These are phyloP conservation scores for Tetranychus piercei DNA, from an alignment of 2,888 invertebrate genomes.

Conservation along the genomic window DNA sequence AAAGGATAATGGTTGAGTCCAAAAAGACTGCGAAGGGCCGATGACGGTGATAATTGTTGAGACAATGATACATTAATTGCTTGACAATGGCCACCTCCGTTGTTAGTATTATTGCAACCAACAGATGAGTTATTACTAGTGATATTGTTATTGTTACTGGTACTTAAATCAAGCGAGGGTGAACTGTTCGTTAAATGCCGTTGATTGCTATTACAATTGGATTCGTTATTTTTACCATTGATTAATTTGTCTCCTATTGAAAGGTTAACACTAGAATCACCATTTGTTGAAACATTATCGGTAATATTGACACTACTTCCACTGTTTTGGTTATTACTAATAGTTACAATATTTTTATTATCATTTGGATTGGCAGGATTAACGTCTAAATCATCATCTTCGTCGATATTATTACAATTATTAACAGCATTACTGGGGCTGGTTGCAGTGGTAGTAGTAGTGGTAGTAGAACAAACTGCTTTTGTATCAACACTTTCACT, in stretches of 20 bases:
- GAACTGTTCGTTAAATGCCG: too few relatives aligned
- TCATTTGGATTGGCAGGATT: neutral
- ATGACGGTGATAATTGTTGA: neutral
- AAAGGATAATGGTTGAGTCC: neutral
- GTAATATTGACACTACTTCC: neutral
- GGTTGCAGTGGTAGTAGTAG: neutral
- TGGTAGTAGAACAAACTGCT: neutral
- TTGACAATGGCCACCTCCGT: too few relatives aligned
- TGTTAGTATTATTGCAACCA: too few relatives aligned
- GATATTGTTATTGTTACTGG: neutral
- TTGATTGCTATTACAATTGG: too few relatives aligned
- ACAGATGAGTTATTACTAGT: neutral
- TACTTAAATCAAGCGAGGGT: neutral
- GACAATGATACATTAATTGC: neutral
- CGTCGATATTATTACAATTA: neutral
- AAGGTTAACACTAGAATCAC: neutral
- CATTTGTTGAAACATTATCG: neutral
- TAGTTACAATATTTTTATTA: conserved; percentile 4
- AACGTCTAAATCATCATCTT: neutral
- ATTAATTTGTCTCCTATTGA: neutral
- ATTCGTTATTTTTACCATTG: neutral
- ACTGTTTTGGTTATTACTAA: conserved; percentile 3
- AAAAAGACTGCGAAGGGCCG: neutral
- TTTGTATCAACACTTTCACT: neutral
- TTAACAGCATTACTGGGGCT: neutral